phyloP scores from a whole-genome alignment of 2,113 vertebrate genomes.

The Pluvialis apricaria region DNA sequence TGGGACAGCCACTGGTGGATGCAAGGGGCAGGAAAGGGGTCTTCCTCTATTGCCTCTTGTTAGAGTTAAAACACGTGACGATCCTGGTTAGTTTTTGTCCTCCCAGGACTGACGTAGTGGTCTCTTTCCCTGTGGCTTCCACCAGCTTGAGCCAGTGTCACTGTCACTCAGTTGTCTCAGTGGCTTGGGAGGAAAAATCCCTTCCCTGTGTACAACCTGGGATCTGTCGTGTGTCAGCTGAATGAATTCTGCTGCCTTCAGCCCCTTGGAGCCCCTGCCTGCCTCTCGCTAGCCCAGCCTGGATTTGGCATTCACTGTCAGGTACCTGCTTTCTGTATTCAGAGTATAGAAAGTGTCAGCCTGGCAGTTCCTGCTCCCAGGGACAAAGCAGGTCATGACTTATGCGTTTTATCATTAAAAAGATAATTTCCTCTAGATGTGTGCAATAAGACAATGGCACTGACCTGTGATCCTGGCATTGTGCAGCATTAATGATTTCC shows the following conservation, averaged over 20 bases:
- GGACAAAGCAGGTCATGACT: conserved; percentile 7
- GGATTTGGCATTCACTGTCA: not conserved
- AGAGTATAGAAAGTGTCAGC: not conserved
- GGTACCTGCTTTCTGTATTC: not conserved
- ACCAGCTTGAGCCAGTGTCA: not conserved
- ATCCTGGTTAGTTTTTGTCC: not conserved
- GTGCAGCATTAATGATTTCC: not conserved
- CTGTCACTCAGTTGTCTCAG: not conserved
- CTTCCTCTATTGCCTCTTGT: not conserved
- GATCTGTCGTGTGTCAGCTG: not conserved
- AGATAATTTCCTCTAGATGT: conserved; percentile 25
- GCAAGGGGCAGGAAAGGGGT: not conserved
- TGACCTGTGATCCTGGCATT: conserved; percentile 28
- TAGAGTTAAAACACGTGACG: not conserved
- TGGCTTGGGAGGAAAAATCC: not conserved
- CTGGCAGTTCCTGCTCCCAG: not conserved
- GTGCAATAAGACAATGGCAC: not conserved
- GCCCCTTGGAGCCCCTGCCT: not conserved
- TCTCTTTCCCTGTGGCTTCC: not conserved
- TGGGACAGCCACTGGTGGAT: not conserved
- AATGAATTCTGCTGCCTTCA: not conserved
- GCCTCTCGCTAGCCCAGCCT: not conserved
- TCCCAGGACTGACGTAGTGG: not conserved
- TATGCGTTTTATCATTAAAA: not conserved
- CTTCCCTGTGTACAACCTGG: not conserved